Conservation (phyloP, 2,888 invertebrate genomes). For the Noctua fimbriata region DNA sequence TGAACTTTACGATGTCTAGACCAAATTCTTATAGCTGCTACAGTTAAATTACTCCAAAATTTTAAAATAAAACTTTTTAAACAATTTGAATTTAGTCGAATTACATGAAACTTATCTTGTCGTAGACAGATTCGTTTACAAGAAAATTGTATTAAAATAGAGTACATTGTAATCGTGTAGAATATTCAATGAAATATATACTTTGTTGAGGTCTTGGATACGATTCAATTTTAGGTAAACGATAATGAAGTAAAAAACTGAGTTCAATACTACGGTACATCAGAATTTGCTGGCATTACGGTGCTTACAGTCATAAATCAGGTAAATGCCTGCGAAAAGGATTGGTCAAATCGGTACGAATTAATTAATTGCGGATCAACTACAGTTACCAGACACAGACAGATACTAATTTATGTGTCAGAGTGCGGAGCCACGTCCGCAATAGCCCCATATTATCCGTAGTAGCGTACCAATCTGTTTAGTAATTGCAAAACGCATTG, state of each 20-base stretch:
- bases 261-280: not conserved
- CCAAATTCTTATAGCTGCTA: not conserved
- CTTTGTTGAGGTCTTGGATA: not conserved
- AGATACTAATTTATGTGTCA: not conserved
- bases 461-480: not conserved
- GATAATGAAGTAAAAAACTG: not conserved
- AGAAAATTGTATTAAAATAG: not conserved
- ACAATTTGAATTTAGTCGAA: slow-evolving; percentile 2
- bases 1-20: slow-evolving; percentile 34
- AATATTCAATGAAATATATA: not conserved
- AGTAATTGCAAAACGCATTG: not conserved
- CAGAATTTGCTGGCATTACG: not conserved
- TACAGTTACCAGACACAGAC: not conserved
- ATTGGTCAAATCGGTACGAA: not conserved
- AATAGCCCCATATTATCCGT: not conserved
- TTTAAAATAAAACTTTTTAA: not conserved
- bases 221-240: not conserved
- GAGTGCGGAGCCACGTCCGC: not conserved
- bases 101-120: not conserved
- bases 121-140: not conserved
- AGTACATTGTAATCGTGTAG: not conserved
- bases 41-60: slow-evolving; percentile 8
- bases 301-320: not conserved
- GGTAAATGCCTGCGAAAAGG: not conserved
- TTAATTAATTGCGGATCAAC: not conserved